phyloP scores from a whole-genome alignment of 2,797 vertebrate genomes.

The Peromyscus aztecus region DNA sequence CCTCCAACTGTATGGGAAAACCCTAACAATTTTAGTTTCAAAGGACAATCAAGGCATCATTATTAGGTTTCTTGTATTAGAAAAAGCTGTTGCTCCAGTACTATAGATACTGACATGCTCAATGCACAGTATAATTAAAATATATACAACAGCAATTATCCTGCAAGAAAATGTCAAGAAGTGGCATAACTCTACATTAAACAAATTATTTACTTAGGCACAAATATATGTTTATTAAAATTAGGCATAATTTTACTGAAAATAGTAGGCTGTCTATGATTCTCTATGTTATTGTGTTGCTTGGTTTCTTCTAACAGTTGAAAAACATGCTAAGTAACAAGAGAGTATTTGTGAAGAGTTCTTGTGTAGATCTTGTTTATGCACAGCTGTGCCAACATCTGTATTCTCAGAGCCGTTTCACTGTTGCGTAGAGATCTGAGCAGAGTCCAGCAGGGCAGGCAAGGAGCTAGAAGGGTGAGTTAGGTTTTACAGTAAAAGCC shows the following conservation, averaged over 20 bases:
- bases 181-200: not conserved
- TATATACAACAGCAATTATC: not conserved
- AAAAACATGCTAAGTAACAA: slow-evolving; percentile 5
- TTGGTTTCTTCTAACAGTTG: not conserved
- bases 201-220: not conserved
- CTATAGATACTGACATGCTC: not conserved
- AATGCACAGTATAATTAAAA: not conserved
- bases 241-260: not conserved
- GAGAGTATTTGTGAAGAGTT: not conserved
- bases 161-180: not conserved
- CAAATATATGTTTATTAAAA: not conserved
- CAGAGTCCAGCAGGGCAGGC: not conserved
- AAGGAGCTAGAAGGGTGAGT: not conserved
- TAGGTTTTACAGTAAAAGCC: not conserved
- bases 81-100: not conserved
- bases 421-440: not conserved
- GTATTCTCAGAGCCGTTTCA: not conserved
- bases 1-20: not conserved
- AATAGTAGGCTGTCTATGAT: not conserved
- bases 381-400: not conserved
- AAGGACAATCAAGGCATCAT: not conserved
- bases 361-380: not conserved
- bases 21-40: not conserved
- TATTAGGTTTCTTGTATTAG: not conserved
- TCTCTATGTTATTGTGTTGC: not conserved